These are phyloP conservation scores for Scolopax bukidnonensis DNA, from an alignment of 2,797 vertebrate genomes.

Conservation along the genomic window DNA sequence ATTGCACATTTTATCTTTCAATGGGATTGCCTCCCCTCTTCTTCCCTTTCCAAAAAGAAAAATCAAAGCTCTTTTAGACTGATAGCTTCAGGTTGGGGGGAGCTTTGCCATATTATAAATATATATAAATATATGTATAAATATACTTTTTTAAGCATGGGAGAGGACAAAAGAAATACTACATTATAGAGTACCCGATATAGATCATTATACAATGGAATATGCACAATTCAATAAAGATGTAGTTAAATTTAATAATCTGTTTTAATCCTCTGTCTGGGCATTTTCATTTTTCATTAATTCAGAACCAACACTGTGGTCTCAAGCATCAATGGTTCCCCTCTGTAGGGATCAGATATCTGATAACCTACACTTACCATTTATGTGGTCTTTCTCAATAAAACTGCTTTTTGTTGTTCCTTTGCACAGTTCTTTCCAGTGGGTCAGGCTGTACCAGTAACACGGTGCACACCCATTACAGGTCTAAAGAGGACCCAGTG, in stretches of 20 bases:
- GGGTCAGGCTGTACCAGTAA: neutral
- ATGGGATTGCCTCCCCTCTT: slow-evolving; percentile 69
- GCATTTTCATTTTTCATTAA: slow-evolving; percentile 5
- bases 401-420: neutral
- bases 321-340: neutral
- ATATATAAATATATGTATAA: slow-evolving; percentile 80
- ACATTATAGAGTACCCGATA: slow-evolving; percentile 70
- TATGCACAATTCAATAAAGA: slow-evolving; percentile 80
- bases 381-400: neutral
- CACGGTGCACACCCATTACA: neutral
- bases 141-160: slow-evolving; percentile 83
- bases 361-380: neutral
- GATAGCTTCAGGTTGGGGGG: slow-evolving; percentile 65
- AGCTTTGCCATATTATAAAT: slow-evolving; percentile 78
- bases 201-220: slow-evolving; percentile 77
- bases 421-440: neutral
- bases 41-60: slow-evolving; percentile 52
- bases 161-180: slow-evolving; percentile 68
- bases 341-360: neutral
- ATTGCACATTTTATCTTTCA: slow-evolving; percentile 80
- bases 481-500: neutral
- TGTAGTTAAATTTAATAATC: slow-evolving; percentile 74
- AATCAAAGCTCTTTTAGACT: slow-evolving; percentile 70
- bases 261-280: slow-evolving; percentile 66
- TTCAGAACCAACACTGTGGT: slow-evolving; percentile 38